A percentile compares a stretch with the other conserved stretches of the same genome.
Evolutionary conservation across 2,797 vertebrate genomes (phyloP).

Genomic region (Distichodus sexfasciatus): DNA sequence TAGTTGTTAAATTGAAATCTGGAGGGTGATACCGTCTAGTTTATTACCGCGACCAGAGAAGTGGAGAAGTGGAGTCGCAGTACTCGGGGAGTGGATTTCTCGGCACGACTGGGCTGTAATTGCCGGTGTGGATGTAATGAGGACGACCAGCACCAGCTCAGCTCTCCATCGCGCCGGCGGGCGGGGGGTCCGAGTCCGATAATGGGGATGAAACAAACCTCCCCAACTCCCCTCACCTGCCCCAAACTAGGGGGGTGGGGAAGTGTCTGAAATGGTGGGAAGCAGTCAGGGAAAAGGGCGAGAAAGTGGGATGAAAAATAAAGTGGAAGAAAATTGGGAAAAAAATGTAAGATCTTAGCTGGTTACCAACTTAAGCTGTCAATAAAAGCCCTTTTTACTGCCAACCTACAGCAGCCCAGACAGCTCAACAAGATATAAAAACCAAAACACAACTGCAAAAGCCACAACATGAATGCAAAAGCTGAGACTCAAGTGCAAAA

Average conservation of each 20-base stretch:
- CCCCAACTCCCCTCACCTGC: slow-evolving; percentile 38
- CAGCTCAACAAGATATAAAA: no score
- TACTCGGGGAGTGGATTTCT: slow-evolving; percentile 39
- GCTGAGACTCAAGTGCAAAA: no score
- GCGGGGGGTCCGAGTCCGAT: slow-evolving; percentile 47
- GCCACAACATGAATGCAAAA: no score
- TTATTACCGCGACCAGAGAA: slow-evolving; percentile 22
- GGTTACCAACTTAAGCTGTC: no score
- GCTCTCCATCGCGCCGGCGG: slow-evolving; percentile 41
- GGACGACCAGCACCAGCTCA: slow-evolving; percentile 33
- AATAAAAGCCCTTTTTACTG: no score
- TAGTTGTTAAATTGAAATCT: not conserved
- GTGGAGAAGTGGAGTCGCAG: slow-evolving; percentile 1
- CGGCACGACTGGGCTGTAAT: slow-evolving; percentile 42
- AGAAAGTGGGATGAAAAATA: slow-evolving; percentile 5
- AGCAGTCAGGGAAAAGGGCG: not conserved
- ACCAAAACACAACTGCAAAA: no score
- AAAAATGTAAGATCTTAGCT: no score
- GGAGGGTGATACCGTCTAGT: not conserved
- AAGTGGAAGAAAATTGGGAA: no score
- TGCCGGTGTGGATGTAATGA: slow-evolving; percentile 48
- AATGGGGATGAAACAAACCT: slow-evolving; percentile 43
- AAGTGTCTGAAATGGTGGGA: not conserved
- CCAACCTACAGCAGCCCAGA: no score
- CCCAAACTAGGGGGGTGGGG: slow-evolving; percentile 4